Evolutionary conservation across 2,888 invertebrate genomes (phyloP), one percentile per base, ranked within the genome.

Genomic region (Caenorhabditis uteleia): DNA sequence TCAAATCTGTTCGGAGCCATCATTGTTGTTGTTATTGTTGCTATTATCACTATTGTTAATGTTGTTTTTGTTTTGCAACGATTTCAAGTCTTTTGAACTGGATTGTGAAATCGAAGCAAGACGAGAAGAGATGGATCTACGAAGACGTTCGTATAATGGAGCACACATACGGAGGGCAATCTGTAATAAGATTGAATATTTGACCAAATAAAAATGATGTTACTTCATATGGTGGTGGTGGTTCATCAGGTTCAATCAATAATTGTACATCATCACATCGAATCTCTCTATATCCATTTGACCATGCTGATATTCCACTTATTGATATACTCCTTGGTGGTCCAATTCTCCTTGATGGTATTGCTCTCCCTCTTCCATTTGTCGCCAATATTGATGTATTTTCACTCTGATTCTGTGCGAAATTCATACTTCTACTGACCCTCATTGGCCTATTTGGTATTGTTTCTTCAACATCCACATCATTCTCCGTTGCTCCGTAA

Each of bases 101-200:
- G 74, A 75, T 27, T 69, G 68, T 0, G 77, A 77, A 29, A 76
- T 70, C 3, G 77, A 71, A 34, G 75, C 76, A 25, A 72, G 39
- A 5, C 72, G 60, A 18, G 72, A 68, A 26, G 72, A 72, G 5
- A 72, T 60, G 3, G 68, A 69, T 27, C 72, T 31, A 4, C 79
- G 73, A 4, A 82, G 54, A 6, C 80, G 66, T 45, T 79, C 74
- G 66, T 79, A 80, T 21, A 84, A 48, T 18, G 84, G 84, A 47
- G 82, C 80, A 67, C 83, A 82, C 75, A 84, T 83, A 76, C 87
- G 87, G 29, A 89, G 84, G 0, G 89, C 89, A 75, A 89, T 88
- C 80, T 89, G 51, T 42, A 73, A 53, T 20, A 26, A 18, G 27
- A 5, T n/a, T n/a, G n/a, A n/a, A n/a, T n/a, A n/a, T n/a, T n/a